Evolutionary conservation across 2,113 vertebrate genomes (phyloP).

Genomic region (Eolophus roseicapilla): DNA sequence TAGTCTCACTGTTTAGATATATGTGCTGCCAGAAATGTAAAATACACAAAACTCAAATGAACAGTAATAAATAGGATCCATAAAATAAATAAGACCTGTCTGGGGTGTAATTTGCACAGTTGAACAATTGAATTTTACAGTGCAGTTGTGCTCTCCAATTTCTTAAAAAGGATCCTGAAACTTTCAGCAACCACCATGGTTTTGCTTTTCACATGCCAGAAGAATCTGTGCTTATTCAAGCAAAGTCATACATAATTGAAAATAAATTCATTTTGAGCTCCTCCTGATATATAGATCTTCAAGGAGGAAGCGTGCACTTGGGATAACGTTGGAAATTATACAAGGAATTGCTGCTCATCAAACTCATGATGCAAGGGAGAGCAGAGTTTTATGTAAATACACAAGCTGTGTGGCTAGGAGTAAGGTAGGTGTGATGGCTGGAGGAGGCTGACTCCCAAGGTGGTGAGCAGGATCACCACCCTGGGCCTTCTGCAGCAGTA

Average conservation of each 20-base stretch:
- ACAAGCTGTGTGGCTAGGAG: not conserved
- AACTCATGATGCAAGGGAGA: not conserved
- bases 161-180: slow-evolving; percentile 30
- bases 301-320: not conserved
- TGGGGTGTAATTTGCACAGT: slow-evolving; percentile 52
- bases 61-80: slow-evolving; percentile 65
- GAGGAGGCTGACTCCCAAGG: not conserved
- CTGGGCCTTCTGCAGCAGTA: not conserved
- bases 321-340: not conserved
- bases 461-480: not conserved
- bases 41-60: slow-evolving; percentile 60
- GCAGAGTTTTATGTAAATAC: not conserved
- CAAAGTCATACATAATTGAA: not conserved
- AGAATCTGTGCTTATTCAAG: not conserved
- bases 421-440: not conserved
- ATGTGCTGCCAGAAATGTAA: slow-evolving; percentile 60
- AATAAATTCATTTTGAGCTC: not conserved
- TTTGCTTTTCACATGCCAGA: not conserved
- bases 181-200: not conserved
- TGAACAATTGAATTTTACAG: slow-evolving; percentile 55
- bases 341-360: not conserved
- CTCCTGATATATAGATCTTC: not conserved
- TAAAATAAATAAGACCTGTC: slow-evolving; percentile 67
- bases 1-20: slow-evolving; percentile 40
- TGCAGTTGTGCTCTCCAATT: slow-evolving; percentile 9